Evolutionary conservation across 2,888 invertebrate genomes (phyloP).

Genomic region (Glaucopsyche alexis): DNA sequence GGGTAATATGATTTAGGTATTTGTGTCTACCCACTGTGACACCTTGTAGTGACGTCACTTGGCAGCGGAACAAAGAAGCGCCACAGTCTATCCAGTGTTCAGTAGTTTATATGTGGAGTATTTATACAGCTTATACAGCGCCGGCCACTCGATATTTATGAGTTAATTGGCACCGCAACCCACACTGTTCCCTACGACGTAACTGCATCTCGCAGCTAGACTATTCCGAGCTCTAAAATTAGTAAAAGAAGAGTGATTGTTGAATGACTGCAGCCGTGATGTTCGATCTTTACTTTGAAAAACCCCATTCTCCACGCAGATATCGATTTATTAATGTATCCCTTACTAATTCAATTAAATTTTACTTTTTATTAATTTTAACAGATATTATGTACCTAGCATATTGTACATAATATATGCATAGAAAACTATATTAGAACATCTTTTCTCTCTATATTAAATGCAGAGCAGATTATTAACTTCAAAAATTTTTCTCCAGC

Average conservation of each 20-base stretch:
- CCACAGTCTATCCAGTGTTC: background rate
- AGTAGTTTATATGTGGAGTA: background rate
- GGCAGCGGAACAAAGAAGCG: constrained; percentile 7
- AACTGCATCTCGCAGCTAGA: background rate
- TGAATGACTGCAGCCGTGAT: background rate
- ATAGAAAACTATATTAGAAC: no score
- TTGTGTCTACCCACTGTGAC: background rate
- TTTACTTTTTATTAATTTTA: background rate
- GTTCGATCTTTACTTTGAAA: background rate
- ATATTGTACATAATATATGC: no score
- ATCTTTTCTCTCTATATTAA: no score
- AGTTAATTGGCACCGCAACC: constrained; percentile 22
- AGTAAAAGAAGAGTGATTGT: background rate
- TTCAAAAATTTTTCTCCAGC: no score
- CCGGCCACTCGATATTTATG: constrained; percentile 11
- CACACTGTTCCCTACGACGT: background rate
- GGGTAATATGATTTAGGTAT: background rate
- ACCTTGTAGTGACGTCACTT: background rate
- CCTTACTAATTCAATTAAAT: background rate
- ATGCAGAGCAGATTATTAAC: no score
- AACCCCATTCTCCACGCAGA: background rate
- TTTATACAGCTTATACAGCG: background rate
- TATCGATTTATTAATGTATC: background rate
- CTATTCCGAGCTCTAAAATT: background rate
- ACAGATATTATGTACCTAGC: background rate